Evolutionary conservation across 2,888 invertebrate genomes (phyloP), one percentile per base, ranked within the genome.

Genomic region (Trachelus troglodyta): DNA sequence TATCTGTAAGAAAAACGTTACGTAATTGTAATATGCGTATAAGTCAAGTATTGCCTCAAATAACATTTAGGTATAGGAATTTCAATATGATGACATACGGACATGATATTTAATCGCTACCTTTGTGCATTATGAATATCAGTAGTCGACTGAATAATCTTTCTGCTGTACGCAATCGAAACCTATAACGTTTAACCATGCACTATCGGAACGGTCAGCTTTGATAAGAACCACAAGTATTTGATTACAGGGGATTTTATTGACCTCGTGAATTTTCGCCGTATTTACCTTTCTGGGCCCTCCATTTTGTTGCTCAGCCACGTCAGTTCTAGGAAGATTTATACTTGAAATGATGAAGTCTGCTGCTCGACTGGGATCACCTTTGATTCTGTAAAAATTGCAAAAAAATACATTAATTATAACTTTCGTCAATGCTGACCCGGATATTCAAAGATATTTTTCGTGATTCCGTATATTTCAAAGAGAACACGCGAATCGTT

Each of bases 241-340:
- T 15, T 40, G 15, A 40, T 40, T 40, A 40, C 40, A 40, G 40
- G 15, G 6, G 0, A 40, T 71, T 37, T 77, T 69, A 71, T 74
- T 34, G 33, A 15, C 6, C 34, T 35, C 33, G 12, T 73, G 71
- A 34, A 73, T 75, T 79, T 33, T 69, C 34, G 77, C 15, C 9
- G 75, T 79, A n/a, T 79, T 88, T 75, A 91, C 91, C 89, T 89
- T 78, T 88, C 85, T 71, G 88, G 81, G 73, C 87, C 87, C 79
- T 87, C 89, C 90, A 91, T 91, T 56, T 9, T 40, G n/a, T 76
- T 56, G 37, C 12, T 68, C 3, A 34, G 34, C 23, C 23, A 40
- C 74, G 35, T 3, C 35, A 34, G 30, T 1, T 34, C 31, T 9
- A 12, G 31, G 31, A 34, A 30, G 30, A 71, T 71, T 71, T 71